These are phyloP conservation scores for Drosophila sp. DNA, from an alignment of 1,140 invertebrate genomes.

Conservation along the genomic window DNA sequence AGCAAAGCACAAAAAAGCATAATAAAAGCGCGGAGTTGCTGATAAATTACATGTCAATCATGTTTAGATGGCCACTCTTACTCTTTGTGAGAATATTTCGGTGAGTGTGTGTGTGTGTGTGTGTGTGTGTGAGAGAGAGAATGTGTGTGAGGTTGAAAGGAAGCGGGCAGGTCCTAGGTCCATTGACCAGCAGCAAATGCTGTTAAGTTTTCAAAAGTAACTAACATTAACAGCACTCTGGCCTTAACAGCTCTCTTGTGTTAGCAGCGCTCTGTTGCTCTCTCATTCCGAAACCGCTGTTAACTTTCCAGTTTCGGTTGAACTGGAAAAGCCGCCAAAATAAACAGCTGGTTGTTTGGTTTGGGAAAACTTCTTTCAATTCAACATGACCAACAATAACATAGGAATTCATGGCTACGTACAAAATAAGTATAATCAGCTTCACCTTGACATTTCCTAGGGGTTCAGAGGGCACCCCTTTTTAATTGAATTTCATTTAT, in stretches of 20 bases:
- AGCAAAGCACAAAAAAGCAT: slow-evolving; percentile 16
- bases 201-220: slow-evolving; percentile 10
- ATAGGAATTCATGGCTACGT: slow-evolving; percentile 16
- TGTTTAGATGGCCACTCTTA: slow-evolving; percentile 1
- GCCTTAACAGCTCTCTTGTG: slow-evolving; percentile 24
- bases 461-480: background rate
- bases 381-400: slow-evolving; percentile 22
- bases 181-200: slow-evolving; percentile 8
- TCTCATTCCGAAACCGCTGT: slow-evolving; percentile 58
- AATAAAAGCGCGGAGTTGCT: slow-evolving; percentile 26
- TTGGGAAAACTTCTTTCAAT: slow-evolving; percentile 18
- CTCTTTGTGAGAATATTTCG: background rate
- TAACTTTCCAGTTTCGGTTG: slow-evolving; percentile 11
- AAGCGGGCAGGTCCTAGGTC: background rate
- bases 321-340: slow-evolving; percentile 69
- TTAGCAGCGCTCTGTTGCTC: slow-evolving; percentile 47
- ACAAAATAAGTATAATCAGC: slow-evolving; percentile 45
- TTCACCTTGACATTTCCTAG: slow-evolving; percentile 35
- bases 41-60: slow-evolving; percentile 43
- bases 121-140: background rate
- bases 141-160: too few relatives aligned
- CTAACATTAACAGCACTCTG: background rate
- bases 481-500: slow-evolving; percentile 70
- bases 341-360: slow-evolving; percentile 60
- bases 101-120: background rate